These are phyloP conservation scores for Meleagris gallopavo DNA, from an alignment of 2,113 vertebrate genomes.

Conservation along the genomic window DNA sequence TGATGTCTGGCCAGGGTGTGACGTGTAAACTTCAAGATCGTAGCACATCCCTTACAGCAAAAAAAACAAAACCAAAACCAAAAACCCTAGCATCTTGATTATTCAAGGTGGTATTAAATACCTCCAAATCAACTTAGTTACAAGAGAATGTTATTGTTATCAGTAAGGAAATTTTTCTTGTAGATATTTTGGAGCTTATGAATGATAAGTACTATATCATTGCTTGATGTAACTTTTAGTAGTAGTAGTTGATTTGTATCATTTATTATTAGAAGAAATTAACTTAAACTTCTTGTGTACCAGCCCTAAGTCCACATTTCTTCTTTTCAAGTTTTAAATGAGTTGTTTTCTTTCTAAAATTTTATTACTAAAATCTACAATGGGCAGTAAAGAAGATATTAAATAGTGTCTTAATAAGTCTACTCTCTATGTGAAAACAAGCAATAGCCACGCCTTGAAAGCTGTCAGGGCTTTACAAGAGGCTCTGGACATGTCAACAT, in stretches of 20 bases:
- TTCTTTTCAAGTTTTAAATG: not conserved
- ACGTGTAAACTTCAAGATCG: not conserved
- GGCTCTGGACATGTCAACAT: not conserved
- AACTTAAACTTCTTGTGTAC: not conserved
- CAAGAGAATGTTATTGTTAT: not conserved
- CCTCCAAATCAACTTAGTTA: not conserved
- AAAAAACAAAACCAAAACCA: not conserved
- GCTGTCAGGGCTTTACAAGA: not conserved
- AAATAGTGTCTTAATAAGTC: not conserved
- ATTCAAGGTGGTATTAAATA: not conserved
- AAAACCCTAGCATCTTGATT: not conserved
- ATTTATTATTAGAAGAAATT: not conserved
- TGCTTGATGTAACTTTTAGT: rapidly evolving
- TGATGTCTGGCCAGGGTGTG: not conserved
- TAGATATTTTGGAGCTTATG: not conserved
- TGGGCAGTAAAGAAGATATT: not conserved
- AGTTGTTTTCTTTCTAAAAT: not conserved
- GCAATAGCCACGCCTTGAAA: not conserved
- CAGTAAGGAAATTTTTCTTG: not conserved
- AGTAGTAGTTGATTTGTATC: not conserved
- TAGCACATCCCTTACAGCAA: not conserved
- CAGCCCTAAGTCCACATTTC: not conserved
- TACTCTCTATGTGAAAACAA: not conserved
- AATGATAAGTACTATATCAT: not conserved
- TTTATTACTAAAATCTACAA: not conserved